A percentile compares a stretch with the other conserved stretches of the same genome.
These are phyloP conservation scores for Apogon hyalosoma DNA, from an alignment of 2,797 vertebrate species.

Conservation along the genomic window DNA sequence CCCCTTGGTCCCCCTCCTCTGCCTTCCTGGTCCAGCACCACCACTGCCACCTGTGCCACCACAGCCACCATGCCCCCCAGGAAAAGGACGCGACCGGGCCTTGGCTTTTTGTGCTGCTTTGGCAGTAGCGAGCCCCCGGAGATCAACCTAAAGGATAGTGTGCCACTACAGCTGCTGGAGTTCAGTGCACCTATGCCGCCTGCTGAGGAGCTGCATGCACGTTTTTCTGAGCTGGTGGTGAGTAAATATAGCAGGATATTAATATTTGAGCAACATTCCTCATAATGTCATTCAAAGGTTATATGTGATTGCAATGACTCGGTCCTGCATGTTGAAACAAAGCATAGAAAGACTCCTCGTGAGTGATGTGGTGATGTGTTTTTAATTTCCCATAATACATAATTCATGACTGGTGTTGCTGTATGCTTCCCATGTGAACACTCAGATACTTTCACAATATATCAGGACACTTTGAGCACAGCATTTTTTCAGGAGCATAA, in stretches of 20 bases:
- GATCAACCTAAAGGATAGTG: constrained; percentile 96
- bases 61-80: constrained; percentile 90
- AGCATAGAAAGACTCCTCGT: neutral
- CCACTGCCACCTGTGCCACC: constrained; percentile 55
- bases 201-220: constrained; percentile 92
- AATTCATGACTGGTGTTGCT: constrained; percentile 11
- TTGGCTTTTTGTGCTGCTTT: constrained; percentile 97
- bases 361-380: too few relatives aligned
- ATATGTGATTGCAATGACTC: neutral
- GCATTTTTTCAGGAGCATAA: too few relatives aligned
- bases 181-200: constrained; percentile 95
- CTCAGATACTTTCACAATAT: too few relatives aligned
- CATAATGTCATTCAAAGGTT: neutral
- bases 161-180: constrained; percentile 94
- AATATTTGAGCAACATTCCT: neutral
- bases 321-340: neutral
- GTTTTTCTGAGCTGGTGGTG: constrained; percentile 97
- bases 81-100: constrained; percentile 93
- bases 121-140: constrained; percentile 92
- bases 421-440: neutral
- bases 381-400: neutral
- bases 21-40: constrained; percentile 51
- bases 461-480: too few relatives aligned
- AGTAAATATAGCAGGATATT: constrained; percentile 71
- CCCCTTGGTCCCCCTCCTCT: constrained; percentile 60